These are phyloP conservation scores for Corythornis leucogaster DNA, from an alignment of 2,797 vertebrate species.

Conservation along the genomic window DNA sequence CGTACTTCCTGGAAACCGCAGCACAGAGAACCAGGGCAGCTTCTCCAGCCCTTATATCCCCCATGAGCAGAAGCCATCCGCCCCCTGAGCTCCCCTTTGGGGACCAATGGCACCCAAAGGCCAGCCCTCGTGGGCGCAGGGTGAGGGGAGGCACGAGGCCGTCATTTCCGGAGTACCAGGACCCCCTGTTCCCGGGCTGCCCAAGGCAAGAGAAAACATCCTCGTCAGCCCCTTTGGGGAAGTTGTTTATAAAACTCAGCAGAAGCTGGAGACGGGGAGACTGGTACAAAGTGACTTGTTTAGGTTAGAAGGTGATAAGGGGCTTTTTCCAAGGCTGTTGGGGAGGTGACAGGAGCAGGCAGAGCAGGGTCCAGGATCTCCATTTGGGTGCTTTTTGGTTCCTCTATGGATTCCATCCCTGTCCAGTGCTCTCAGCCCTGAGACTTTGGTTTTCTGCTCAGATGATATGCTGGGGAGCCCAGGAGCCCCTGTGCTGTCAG, in stretches of 20 bases:
- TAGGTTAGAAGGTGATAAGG: constrained; percentile 39
- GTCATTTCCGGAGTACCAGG: background rate
- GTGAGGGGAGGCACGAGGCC: background rate
- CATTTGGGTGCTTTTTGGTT: background rate
- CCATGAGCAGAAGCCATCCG: background rate
- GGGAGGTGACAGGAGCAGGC: background rate
- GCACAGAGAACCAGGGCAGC: background rate
- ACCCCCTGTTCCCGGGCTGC: background rate
- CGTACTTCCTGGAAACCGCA: background rate
- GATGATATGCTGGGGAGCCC: background rate
- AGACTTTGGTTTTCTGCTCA: background rate
- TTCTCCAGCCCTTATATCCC: constrained; percentile 10
- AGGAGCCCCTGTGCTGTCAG: rapidly evolving
- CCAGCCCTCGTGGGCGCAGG: background rate
- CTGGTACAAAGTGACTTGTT: constrained; percentile 40
- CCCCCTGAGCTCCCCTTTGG: background rate
- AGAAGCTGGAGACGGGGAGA: constrained; percentile 31
- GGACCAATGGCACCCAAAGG: constrained; percentile 4
- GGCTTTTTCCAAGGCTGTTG: constrained; percentile 23
- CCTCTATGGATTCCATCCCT: rapidly evolving
- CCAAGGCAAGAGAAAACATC: background rate
- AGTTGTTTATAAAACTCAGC: constrained; percentile 46
- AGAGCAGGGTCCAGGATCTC: background rate
- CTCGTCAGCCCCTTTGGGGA: background rate
- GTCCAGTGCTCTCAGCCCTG: rapidly evolving